Base-by-base conservation (phyloP, 2,888 invertebrate genomes). In the Lycia hirtaria region DNA sequence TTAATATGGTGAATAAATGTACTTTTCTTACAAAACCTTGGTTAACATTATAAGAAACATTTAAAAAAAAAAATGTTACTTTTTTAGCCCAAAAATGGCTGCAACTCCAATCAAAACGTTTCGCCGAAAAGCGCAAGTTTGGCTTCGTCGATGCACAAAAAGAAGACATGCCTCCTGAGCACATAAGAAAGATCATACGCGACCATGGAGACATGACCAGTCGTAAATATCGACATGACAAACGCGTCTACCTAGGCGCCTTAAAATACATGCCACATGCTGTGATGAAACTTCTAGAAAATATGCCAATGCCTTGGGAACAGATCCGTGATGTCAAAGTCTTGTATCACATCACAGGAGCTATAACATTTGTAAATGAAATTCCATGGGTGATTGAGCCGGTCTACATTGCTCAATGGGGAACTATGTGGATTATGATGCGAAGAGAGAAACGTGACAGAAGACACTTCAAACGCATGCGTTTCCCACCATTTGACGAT, bases 361-460 rank as follows among this genome's bases (percentile, higher is more conserved):
- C 99, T 10, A 99, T 99, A 61, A 99, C 99, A 5, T 99, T 99
- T 89, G 99, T 99, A 3, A 99, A 99, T 92, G 99, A 99, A 93
- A 99, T 99, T 75, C 99, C 99, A 1, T 99, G 99, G 98, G 98
- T 99, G 2, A 97, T 99, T 71, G 99, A 99, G 80, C 99, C 99
- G 0, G 97, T 99, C 4, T 99, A 99, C 82, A 98, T 99, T 68
- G 99, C 99, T 0, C 99, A 99, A 81, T 99, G 99, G 99, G 99
- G 99, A 37, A 98, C 99, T 0, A 99, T 99, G 99, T 99, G 99
- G 99, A 99, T 99, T 71, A 99, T 99, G 99, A 99, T 99, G 99
- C 93, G 99, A 69, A 94, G 99, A 71, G 99, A 99, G 81, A 99
- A 99, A 86, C 94, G 99, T 64, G 99, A 99, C 93, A 96, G 99